These are phyloP conservation scores for Alcedo atthis DNA, from an alignment of 2,797 vertebrate species.

Conservation along the genomic window DNA sequence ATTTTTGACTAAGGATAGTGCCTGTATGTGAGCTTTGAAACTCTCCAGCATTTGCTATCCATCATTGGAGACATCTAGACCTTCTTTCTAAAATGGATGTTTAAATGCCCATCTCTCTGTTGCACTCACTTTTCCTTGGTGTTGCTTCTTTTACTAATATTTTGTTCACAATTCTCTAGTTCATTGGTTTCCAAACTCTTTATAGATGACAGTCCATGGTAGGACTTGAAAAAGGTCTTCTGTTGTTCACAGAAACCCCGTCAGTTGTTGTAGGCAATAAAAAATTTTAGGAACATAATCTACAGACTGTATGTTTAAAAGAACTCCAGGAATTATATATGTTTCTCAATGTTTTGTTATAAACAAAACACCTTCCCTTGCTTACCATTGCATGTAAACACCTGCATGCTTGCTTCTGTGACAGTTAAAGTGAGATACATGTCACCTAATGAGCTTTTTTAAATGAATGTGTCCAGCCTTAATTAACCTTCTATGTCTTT, in stretches of 20 bases:
- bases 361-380: background rate
- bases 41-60: background rate
- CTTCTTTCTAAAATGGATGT: background rate
- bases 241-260: background rate
- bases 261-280: background rate
- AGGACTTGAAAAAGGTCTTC: background rate
- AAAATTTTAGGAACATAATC: background rate
- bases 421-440: background rate
- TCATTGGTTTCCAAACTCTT: background rate
- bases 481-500: background rate
- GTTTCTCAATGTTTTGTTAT: background rate
- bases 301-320: background rate
- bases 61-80: background rate
- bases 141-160: background rate
- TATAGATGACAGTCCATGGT: background rate
- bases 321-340: background rate
- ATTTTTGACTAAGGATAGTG: background rate
- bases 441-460: background rate
- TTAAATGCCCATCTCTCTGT: background rate
- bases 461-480: background rate
- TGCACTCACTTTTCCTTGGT: background rate
- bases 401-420: background rate
- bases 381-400: background rate
- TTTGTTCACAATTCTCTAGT: background rate
- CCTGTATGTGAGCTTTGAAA: background rate